A percentile compares a stretch with the other conserved stretches of the same genome.
Conservation (phyloP, 2,113 vertebrate genomes). For the Paraplagusia blochii region DNA sequence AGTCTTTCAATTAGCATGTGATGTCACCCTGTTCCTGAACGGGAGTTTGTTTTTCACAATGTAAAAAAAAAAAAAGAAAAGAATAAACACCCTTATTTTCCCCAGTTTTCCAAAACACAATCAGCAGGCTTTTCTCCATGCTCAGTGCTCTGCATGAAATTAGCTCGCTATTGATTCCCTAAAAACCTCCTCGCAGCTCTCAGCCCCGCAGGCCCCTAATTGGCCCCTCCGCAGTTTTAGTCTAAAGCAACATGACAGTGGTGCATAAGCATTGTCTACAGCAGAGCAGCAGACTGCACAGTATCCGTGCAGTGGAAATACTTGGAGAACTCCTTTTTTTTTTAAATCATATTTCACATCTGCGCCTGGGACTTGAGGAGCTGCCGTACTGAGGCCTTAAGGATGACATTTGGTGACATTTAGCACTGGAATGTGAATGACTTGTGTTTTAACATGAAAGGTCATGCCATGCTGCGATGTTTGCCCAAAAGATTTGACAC, state of each 20-base stretch:
- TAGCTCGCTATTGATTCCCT: conserved; percentile 58
- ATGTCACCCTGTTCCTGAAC: conserved; percentile 36
- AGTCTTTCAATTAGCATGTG: conserved; percentile 63
- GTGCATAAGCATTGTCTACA: conserved; percentile 12
- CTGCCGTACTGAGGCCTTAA: conserved; percentile 28
- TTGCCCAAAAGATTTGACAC: conserved; percentile 41
- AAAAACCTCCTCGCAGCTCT: conserved; percentile 41
- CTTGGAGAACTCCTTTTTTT: conserved; percentile 1
- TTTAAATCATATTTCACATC: conserved; percentile 40
- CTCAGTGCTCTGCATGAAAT: conserved; percentile 65
- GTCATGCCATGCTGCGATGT: conserved; percentile 47
- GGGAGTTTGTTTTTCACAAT: conserved; percentile 48
- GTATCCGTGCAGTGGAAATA: conserved; percentile 9
- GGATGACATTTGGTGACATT: conserved; percentile 75
- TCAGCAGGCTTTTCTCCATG: conserved; percentile 53
- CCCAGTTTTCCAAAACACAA: conserved; percentile 55
- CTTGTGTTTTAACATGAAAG: conserved; percentile 58
- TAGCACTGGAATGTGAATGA: conserved; percentile 53
- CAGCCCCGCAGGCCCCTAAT: conserved; percentile 34
- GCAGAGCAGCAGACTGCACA: conserved; percentile 7
- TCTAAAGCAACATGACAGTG: conserved; percentile 28
- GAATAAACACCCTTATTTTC: conserved; percentile 64
- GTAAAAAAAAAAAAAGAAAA: conserved; percentile 66
- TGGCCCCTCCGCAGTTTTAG: conserved; percentile 38
- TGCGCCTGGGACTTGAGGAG: conserved; percentile 17